Conservation (phyloP, 2,888 invertebrate genomes). For the Tortrix viridana region DNA sequence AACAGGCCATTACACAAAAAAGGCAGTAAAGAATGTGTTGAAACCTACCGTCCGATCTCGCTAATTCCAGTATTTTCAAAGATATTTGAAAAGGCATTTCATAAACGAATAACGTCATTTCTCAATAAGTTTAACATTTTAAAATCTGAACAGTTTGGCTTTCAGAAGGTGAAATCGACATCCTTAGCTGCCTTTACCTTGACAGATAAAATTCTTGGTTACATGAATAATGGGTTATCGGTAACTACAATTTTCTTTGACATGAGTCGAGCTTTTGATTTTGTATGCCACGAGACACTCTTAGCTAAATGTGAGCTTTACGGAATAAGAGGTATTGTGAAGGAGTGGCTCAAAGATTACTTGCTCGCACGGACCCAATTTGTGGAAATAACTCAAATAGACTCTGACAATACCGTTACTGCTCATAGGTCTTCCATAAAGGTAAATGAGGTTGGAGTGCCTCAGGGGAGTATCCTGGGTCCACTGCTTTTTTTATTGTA, state of each 20-base stretch:
- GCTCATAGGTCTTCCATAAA: background rate
- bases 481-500: background rate
- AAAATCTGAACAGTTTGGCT: background rate
- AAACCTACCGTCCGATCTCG: too few relatives aligned
- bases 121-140: background rate
- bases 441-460: background rate
- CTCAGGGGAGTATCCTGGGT: background rate
- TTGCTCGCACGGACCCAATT: background rate
- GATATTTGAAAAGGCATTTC: too few relatives aligned
- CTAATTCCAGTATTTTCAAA: too few relatives aligned
- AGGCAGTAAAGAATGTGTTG: background rate
- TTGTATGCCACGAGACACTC: conserved; percentile 13
- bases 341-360: background rate
- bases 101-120: background rate
- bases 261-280: conserved; percentile 13
- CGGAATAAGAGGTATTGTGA: background rate
- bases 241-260: conserved; percentile 1
- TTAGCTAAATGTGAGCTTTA: conserved; percentile 7
- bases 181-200: too few relatives aligned
- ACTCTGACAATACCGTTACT: background rate
- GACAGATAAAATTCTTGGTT: too few relatives aligned
- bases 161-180: too few relatives aligned
- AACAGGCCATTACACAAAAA: background rate
- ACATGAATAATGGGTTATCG: too few relatives aligned
- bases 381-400: background rate